Base-by-base conservation (phyloP, 2,888 invertebrate genomes). In the Sylvicola cinctus region DNA sequence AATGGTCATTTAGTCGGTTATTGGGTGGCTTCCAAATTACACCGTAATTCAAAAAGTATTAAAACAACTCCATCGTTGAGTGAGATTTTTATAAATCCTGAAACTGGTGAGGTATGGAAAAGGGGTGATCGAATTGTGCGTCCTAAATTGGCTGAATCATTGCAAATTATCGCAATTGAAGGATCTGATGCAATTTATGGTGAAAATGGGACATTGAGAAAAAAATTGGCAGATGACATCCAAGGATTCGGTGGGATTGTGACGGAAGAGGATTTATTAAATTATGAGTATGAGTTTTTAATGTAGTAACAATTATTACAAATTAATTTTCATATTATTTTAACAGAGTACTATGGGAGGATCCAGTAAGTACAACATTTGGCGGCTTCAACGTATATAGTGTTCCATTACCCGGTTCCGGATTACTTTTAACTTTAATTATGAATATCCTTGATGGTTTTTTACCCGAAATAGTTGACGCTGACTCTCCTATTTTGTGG, bases 371-470 rank as follows among this genome's bases (percentile, higher is more conserved):
- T 2, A 49, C 54, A 47, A 46, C 46, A 3, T 39, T 55, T 38
- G 50, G 73, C 29, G 66, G 68, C 2, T 65, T 79, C 41, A 73
- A 64, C 0, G 62, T 95, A 32, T 78, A 78, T 55, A 70, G 80
- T 0, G 69, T 80, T 0, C 85, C 85, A 0, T 80, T 87, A 1
- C 90, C 93, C 0, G 83, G 83, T 40, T 79, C 84, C 13, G 93
- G 95, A 1, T 62, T 71, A 0, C 62, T 91, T 26, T 61, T 93
- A 2, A 70, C 70, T 1, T 76, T 84, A 46, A 78, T 90, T 34
- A 60, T 95, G 41, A 80, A 81, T 46, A 69, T 90, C 32, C 61
- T 95, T 33, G 66, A 70, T 36, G 74, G 73, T 2, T 69, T 71
- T 40, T 69, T 77, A 37, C 68, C 62, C 4, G 43, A 55, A 1